Conservation (phyloP, 2,888 invertebrate species). For the Drepana falcataria region DNA sequence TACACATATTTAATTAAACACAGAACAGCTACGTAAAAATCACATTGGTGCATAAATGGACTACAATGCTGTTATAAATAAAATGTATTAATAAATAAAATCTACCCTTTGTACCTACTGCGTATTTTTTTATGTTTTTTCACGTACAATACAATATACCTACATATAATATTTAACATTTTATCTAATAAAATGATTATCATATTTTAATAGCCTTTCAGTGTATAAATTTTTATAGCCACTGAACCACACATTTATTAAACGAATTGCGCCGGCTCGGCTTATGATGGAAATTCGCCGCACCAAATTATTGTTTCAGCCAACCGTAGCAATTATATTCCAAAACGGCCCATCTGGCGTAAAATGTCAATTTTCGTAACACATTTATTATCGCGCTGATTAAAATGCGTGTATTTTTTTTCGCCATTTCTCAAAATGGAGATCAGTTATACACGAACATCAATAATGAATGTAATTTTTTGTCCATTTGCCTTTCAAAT, state of each 20-base stretch:
- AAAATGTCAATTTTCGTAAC: neutral
- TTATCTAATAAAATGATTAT: too few species aligned
- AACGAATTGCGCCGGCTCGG: conserved; percentile 1
- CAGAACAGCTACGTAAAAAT: too few species aligned
- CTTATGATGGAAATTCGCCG: neutral
- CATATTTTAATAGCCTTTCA: neutral
- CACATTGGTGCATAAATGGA: too few species aligned
- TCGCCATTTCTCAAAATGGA: neutral
- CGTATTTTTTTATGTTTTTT: too few species aligned
- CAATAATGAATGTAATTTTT: neutral
- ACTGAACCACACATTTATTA: neutral
- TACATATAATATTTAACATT: too few species aligned
- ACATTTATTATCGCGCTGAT: neutral
- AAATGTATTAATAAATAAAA: too few species aligned
- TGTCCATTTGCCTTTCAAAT: conserved; percentile 5
- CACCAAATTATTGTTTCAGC: neutral
- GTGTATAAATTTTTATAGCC: neutral
- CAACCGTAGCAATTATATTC: neutral
- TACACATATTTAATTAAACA: too few species aligned
- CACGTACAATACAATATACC: too few species aligned
- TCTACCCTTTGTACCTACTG: too few species aligned
- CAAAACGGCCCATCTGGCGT: neutral
- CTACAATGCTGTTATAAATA: too few species aligned
- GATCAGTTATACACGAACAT: neutral
- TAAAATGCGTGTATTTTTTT: neutral